phyloP scores from a whole-genome alignment of 2,888 invertebrate genomes.

The Hydraecia micacea region DNA sequence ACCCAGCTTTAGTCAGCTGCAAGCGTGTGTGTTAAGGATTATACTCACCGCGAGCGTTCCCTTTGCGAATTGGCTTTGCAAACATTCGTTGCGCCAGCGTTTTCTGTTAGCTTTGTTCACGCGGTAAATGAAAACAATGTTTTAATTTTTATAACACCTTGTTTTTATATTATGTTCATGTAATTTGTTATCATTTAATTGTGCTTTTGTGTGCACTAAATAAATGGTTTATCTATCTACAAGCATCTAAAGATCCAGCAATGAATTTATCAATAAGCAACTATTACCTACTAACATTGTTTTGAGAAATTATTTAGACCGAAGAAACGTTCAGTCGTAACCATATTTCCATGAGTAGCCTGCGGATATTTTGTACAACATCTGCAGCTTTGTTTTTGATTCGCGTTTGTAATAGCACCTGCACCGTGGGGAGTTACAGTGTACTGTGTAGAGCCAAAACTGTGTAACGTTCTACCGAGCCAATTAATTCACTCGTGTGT shows the following conservation, averaged over 20 bases:
- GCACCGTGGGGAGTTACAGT: not conserved
- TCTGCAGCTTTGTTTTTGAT: slow-evolving; percentile 8
- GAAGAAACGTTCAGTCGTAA: not conserved
- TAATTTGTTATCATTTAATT: too few species aligned
- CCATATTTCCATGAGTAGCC: not conserved
- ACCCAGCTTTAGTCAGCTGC: not conserved
- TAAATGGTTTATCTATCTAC: too few species aligned
- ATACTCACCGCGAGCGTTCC: not conserved
- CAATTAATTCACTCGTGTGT: slow-evolving; percentile 16
- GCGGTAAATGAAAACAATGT: not conserved
- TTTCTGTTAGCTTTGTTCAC: not conserved
- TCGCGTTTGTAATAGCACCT: not conserved
- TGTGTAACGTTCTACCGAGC: not conserved
- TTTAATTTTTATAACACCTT: too few species aligned
- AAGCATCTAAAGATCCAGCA: not conserved
- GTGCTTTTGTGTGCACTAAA: too few species aligned
- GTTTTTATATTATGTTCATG: too few species aligned
- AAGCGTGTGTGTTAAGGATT: not conserved
- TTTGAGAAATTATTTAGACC: not conserved
- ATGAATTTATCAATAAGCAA: not conserved
- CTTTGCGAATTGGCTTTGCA: not conserved
- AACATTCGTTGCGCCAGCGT: not conserved
- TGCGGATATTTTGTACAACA: not conserved
- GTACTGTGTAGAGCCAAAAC: not conserved
- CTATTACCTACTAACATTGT: not conserved